Evolutionary conservation across 1,140 invertebrate genomes (phyloP), one percentile per base, ranked within the genome.

Genomic region (Scaptomyza pallida): DNA sequence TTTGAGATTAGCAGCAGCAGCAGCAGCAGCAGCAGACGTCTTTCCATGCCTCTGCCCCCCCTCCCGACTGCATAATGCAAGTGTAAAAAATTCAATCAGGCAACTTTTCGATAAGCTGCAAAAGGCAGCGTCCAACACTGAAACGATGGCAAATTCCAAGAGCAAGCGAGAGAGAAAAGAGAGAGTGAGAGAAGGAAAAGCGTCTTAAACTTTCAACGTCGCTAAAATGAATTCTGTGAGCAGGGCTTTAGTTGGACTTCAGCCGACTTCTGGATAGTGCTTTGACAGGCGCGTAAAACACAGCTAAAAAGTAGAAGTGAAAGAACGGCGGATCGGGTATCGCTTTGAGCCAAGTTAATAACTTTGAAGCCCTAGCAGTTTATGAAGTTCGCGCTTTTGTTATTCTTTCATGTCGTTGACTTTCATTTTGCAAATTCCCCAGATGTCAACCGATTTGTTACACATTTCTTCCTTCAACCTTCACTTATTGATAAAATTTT

Each of bases 91-190:
- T 83, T 80, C 80, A 83, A 83, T 83, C 80, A 83, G 76, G 73
- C 72, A 86, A 88, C 82, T 86, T 86, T 88, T 78, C 82, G 82
- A 86, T 86, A 86, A 86, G 81, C 81, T 86, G 81, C 81, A 64
- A 86, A 60, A 81, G 77, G 65, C 82, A 75, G 75, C 65, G 71
- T 13, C 61, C 51, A 55, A 54, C 59, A 70, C 40, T 23, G 43
- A 40, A 54, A 16, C n/a, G 19, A 30, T 43, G 35, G 19, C 41
- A 64, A 57, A 59, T 41, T 30, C 26, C 26, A n/a, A n/a, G 12
- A 35, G 33, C 9, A 0, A 35, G 26, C 30, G 35, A 23, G 26
- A 35, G 33, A 12, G 21, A 12, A 12, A 35, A 35, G 33, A 35
- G 33, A n/a, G 0, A n/a, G 33, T 3, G 2, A 12, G 30, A 30